Evolutionary conservation across 2,113 vertebrate genomes (phyloP).

Genomic region (Clarias magur): DNA sequence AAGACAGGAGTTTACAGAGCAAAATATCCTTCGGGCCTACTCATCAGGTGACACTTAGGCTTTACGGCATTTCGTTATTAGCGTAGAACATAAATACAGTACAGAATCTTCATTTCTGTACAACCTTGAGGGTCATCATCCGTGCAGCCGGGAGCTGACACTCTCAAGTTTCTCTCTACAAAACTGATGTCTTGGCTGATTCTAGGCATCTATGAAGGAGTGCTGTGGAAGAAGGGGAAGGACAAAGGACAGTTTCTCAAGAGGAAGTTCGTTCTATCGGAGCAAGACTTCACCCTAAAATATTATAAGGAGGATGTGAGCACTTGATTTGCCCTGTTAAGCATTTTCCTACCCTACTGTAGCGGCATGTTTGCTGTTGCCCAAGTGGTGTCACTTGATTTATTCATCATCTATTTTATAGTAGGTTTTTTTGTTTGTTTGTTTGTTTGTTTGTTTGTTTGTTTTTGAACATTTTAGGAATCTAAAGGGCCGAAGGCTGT

Average conservation of each 20-base stretch:
- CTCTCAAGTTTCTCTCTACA: neutral
- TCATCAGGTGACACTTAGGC: conserved; percentile 75
- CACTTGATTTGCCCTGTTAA: conserved; percentile 11
- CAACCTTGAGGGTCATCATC: neutral
- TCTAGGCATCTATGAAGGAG: conserved; percentile 70
- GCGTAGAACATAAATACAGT: neutral
- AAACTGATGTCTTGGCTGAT: conserved; percentile 4
- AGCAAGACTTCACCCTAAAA: conserved; percentile 69
- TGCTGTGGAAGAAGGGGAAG: conserved; percentile 77
- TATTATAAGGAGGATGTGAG: conserved; percentile 78
- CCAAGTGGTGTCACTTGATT: neutral
- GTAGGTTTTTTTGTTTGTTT: too few species aligned
- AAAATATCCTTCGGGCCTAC: conserved; percentile 68
- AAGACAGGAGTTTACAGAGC: conserved; percentile 81
- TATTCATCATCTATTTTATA: neutral
- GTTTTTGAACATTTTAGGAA: conserved; percentile 71
- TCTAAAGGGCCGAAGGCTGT: conserved; percentile 82
- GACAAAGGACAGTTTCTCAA: conserved; percentile 71
- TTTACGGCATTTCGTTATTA: neutral
- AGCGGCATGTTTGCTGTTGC: neutral
- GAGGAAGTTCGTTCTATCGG: conserved; percentile 76
- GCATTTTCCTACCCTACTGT: neutral
- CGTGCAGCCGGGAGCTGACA: neutral
- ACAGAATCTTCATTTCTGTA: neutral
- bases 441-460: too few species aligned